Evolutionary conservation across 1,140 invertebrate species (phyloP).

Genomic region (Caenorhabditis briggsae): DNA sequence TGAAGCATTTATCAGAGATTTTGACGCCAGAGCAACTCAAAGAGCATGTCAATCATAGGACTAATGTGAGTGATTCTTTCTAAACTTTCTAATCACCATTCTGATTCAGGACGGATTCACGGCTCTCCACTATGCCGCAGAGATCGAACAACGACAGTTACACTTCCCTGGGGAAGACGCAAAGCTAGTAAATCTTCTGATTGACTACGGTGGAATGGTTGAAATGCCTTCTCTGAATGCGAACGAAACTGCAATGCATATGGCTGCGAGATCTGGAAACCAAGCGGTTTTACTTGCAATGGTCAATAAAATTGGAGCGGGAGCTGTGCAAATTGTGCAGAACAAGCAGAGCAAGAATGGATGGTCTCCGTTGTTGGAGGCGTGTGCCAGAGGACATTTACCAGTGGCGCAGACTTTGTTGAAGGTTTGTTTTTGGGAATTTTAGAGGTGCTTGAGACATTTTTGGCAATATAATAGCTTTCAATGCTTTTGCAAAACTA

Average conservation of each 20-base stretch:
- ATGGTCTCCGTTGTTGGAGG: constrained; percentile 95
- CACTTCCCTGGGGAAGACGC: constrained; percentile 85
- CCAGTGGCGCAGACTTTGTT: constrained; percentile 81
- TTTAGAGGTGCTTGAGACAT: too few relatives aligned
- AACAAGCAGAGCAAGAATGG: constrained; percentile 91
- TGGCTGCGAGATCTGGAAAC: constrained; percentile 93
- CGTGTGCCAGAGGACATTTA: constrained; percentile 82
- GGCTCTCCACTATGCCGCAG: constrained; percentile 86
- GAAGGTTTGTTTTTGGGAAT: not conserved
- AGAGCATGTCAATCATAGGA: constrained; percentile 80
- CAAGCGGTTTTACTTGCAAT: constrained; percentile 94
- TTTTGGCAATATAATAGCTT: too few relatives aligned
- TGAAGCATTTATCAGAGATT: constrained; percentile 74
- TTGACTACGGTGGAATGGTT: constrained; percentile 91
- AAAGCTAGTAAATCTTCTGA: constrained; percentile 88
- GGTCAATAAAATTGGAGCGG: constrained; percentile 88
- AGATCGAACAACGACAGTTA: constrained; percentile 79
- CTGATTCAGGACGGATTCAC: constrained; percentile 90
- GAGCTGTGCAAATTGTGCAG: constrained; percentile 89
- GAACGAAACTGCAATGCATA: constrained; percentile 93
- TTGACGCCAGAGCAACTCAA: constrained; percentile 66
- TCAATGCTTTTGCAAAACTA: too few relatives aligned
- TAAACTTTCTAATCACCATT: too few relatives aligned
- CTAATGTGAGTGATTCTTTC: constrained; percentile 76
- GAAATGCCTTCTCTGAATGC: constrained; percentile 63